Percentiles rank a stretch among this genome's conserved stretches.
These are phyloP conservation scores for Rhinolophus ferrumequinum DNA, from an alignment of 2,113 vertebrate species.

Conservation along the genomic window DNA sequence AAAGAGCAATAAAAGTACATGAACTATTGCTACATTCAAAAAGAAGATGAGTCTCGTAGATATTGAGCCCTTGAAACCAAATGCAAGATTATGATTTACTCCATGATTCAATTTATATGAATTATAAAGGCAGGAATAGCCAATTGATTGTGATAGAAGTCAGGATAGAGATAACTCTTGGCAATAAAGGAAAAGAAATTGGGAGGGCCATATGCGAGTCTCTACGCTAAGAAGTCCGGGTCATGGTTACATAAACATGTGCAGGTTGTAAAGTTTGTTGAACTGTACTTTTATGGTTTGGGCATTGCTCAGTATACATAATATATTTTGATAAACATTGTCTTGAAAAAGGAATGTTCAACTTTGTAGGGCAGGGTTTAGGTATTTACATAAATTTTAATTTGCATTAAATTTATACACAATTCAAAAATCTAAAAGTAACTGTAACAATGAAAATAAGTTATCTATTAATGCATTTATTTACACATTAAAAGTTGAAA, in stretches of 20 bases:
- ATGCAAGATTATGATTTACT: background rate
- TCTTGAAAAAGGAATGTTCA: background rate
- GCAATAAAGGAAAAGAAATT: background rate
- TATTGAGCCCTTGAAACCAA: background rate
- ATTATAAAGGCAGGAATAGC: background rate
- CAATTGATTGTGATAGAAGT: background rate
- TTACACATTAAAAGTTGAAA: background rate
- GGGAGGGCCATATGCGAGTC: rapidly evolving
- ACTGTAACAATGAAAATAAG: background rate
- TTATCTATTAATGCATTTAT: background rate
- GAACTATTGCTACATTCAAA: background rate
- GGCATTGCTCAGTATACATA: background rate
- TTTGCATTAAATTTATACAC: background rate
- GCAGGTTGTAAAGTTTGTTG: background rate
- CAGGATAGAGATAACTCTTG: background rate
- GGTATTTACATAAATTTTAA: background rate
- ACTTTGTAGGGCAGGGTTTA: background rate
- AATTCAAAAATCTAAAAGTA: background rate
- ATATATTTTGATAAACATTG: background rate
- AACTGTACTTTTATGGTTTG: background rate
- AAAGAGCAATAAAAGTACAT: background rate
- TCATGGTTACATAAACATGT: background rate
- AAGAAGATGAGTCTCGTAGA: background rate
- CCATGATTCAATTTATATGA: background rate
- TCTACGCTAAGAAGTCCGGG: background rate